Percentiles rank a stretch among this genome's conserved stretches.
phyloP scores from a whole-genome alignment of 2,113 vertebrate species.

The Oenanthe oenanthe region DNA sequence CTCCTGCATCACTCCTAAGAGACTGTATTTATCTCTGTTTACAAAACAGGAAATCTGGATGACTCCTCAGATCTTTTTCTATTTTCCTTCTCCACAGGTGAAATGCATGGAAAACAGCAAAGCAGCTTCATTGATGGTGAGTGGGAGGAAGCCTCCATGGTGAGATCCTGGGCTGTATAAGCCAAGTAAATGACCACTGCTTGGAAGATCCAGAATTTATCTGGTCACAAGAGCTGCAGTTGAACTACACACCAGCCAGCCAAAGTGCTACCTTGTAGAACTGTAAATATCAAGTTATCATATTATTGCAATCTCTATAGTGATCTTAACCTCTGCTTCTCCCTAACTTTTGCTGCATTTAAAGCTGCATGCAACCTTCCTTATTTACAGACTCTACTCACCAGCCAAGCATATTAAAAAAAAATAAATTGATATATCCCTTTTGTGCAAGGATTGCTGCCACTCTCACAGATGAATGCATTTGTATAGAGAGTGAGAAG shows the following conservation, averaged over 20 bases:
- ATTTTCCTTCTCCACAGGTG: neutral
- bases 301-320: neutral
- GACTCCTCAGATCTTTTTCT: neutral
- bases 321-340: neutral
- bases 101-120: neutral
- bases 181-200: neutral
- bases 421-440: neutral
- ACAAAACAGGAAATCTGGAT: neutral
- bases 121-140: neutral
- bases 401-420: neutral
- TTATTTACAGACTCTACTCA: neutral
- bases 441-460: neutral
- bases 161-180: neutral
- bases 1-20: neutral
- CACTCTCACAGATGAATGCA: neutral
- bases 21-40: neutral
- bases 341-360: neutral
- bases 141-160: neutral
- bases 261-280: neutral
- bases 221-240: neutral
- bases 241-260: neutral
- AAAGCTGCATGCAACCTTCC: neutral
- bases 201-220: neutral
- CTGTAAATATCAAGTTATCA: neutral
- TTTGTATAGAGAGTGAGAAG: neutral